Evolutionary conservation across 2,797 vertebrate genomes (phyloP), one percentile per base, ranked within the genome.

Genomic region (Myotis vivesi): DNA sequence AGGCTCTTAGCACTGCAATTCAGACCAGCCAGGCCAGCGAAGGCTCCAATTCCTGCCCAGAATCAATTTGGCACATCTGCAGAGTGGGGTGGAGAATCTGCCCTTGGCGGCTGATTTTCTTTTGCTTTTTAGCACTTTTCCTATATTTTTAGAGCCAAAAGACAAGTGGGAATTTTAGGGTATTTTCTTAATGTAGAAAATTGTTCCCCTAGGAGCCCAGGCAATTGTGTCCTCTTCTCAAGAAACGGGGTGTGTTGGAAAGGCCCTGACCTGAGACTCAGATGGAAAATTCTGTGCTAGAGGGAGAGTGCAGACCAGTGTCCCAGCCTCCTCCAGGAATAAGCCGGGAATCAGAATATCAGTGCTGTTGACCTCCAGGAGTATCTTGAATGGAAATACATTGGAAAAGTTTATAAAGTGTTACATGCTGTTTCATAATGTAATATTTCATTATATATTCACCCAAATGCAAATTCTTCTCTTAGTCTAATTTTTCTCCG

Each of bases 171-270:
- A 96, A 88, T 94, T 95, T 93, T 82, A 85, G 94, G 91, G 81
- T 94, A 91, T 97, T 97, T 97, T 95, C 76, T 89, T 87, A 72
- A 75, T 88, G 44, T 93, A 46, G 25, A 19, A 96, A 88, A 83
- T 79, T 62, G 41, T 95, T 94, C 88, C 64, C 57, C 33, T 93
- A 66, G 57, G 85, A 79, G 25, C 69, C 49, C 38, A 94, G 55
- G 33, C 66, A 93, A 1, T 87, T 69, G n/a, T 94, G 13, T 57
- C 84, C 23, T 94, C 13, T 75, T 91, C 25, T 36, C 46, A 93
- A 51, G 91, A 94, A 88, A 69, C 64, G 68, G 36, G n/a, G 25
- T 76, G 16, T 19, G 17, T 44, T 90, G 73, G 68, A 94, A 96
- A 90, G 87, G n/a, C 85, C 88, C 89, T 86, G 49, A 36, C 0